phyloP scores from a whole-genome alignment of 2,888 invertebrate genomes.

The Lysandra coridon region DNA sequence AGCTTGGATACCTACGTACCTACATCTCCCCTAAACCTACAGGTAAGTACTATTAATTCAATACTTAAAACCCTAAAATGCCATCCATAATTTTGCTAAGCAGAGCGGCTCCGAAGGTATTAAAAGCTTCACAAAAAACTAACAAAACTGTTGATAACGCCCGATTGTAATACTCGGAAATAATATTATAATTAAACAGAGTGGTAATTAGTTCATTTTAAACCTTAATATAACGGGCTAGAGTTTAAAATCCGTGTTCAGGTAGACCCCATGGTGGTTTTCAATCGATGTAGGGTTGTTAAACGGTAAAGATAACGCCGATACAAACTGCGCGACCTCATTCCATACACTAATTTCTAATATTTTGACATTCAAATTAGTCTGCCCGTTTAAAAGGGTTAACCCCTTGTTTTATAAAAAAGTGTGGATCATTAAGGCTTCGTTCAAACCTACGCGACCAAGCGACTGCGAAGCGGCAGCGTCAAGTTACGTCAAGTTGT shows the following conservation, averaged over 20 bases:
- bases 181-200: conserved; percentile 25
- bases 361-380: not conserved
- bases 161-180: conserved; percentile 25
- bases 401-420: not conserved
- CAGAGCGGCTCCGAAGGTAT: conserved; percentile 6
- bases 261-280: not conserved
- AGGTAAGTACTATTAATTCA: not conserved
- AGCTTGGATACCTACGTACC: too few relatives aligned
- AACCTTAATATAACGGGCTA: not conserved
- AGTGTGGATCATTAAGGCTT: not conserved
- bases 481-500: too few relatives aligned
- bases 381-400: not conserved
- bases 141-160: conserved; percentile 21
- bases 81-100: not conserved
- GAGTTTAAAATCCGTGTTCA: not conserved
- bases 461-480: too few relatives aligned
- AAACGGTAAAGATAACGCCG: conserved; percentile 26
- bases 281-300: conserved; percentile 25
- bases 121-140: conserved; percentile 8
- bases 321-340: not conserved
- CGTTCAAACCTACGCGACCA: too few relatives aligned
- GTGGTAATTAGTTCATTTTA: not conserved
- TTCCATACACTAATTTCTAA: conserved; percentile 3
- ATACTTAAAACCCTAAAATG: not conserved
- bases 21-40: too few relatives aligned